Percentiles rank a stretch among this genome's conserved stretches.
Evolutionary conservation across 1,140 invertebrate genomes (phyloP).

Genomic region (Hycleus cichorii): DNA sequence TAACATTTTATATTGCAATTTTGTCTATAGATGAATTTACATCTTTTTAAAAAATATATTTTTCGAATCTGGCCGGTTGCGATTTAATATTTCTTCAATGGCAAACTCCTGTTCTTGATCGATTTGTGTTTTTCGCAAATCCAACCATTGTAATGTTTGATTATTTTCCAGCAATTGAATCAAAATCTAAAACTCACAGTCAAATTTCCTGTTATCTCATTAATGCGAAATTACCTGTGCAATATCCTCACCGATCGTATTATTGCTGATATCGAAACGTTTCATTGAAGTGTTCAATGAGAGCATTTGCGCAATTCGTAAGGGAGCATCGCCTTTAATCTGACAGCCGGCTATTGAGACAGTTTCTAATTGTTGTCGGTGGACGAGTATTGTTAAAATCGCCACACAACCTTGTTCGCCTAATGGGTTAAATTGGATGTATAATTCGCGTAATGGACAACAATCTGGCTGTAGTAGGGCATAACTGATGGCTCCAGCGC

Average conservation of each 20-base stretch:
- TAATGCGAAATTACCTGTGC: slow-evolving; percentile 23
- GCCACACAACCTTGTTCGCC: slow-evolving; percentile 34
- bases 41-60: slow-evolving; percentile 1
- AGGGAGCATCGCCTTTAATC: slow-evolving; percentile 30
- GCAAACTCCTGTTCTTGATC: slow-evolving; percentile 4
- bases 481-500: slow-evolving; percentile 28
- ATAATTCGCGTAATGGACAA: slow-evolving; percentile 29
- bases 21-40: background rate
- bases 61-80: background rate
- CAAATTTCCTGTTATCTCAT: slow-evolving; percentile 6
- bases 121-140: slow-evolving; percentile 32
- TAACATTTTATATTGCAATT: background rate
- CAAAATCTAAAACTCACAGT: slow-evolving; percentile 15
- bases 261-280: slow-evolving; percentile 36
- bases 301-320: slow-evolving; percentile 33
- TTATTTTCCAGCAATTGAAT: slow-evolving; percentile 21
- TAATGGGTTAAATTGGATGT: slow-evolving; percentile 38
- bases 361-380: slow-evolving; percentile 11
- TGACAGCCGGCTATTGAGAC: slow-evolving; percentile 33
- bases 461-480: slow-evolving; percentile 24
- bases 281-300: slow-evolving; percentile 32
- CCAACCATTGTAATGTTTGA: slow-evolving; percentile 28
- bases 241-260: slow-evolving; percentile 34
- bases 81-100: no score
- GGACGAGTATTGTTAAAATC: slow-evolving; percentile 34